These are phyloP conservation scores for Anarsia innoxiella DNA, from an alignment of 2,888 invertebrate species.

Conservation along the genomic window DNA sequence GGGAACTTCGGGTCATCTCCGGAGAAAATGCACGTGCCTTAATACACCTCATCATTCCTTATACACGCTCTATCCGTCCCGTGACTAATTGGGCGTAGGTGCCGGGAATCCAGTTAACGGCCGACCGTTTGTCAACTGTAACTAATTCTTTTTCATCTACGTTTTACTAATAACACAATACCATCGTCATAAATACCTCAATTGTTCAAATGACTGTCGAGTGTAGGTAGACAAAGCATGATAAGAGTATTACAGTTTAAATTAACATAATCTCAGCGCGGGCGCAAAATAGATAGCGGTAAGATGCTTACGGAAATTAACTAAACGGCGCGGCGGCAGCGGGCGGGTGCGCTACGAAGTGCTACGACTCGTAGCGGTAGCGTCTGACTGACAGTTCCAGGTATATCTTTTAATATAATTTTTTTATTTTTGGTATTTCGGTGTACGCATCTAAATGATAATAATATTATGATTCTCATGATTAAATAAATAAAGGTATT, in stretches of 20 bases:
- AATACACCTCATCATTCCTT: slow-evolving; percentile 58
- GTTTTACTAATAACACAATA: background rate
- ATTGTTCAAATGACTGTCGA: slow-evolving; percentile 29
- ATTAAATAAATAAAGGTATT: too few species aligned
- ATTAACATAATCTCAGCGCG: slow-evolving; percentile 68
- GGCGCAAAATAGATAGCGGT: slow-evolving; percentile 66
- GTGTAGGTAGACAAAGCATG: slow-evolving; percentile 56
- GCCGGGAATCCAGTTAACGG: slow-evolving; percentile 40
- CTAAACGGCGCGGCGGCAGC: slow-evolving; percentile 26
- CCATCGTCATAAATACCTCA: slow-evolving; percentile 16
- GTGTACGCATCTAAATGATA: too few species aligned
- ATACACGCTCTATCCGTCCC: slow-evolving; percentile 59
- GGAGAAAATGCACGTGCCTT: slow-evolving; percentile 23
- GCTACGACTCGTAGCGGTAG: slow-evolving; percentile 29
- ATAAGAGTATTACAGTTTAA: slow-evolving; percentile 64
- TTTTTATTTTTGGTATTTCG: too few species aligned
- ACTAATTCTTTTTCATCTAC: slow-evolving; percentile 1
- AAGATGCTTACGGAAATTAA: slow-evolving; percentile 72
- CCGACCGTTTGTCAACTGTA: slow-evolving; percentile 29
- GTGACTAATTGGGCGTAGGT: slow-evolving; percentile 76
- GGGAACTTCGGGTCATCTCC: slow-evolving; percentile 23
- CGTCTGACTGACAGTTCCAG: slow-evolving; percentile 17
- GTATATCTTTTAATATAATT: too few species aligned
- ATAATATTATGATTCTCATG: too few species aligned
- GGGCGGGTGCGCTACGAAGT: slow-evolving; percentile 17